These are phyloP conservation scores for Acipenser oxyrinchus DNA, from an alignment of 2,797 vertebrate species.

Conservation along the genomic window DNA sequence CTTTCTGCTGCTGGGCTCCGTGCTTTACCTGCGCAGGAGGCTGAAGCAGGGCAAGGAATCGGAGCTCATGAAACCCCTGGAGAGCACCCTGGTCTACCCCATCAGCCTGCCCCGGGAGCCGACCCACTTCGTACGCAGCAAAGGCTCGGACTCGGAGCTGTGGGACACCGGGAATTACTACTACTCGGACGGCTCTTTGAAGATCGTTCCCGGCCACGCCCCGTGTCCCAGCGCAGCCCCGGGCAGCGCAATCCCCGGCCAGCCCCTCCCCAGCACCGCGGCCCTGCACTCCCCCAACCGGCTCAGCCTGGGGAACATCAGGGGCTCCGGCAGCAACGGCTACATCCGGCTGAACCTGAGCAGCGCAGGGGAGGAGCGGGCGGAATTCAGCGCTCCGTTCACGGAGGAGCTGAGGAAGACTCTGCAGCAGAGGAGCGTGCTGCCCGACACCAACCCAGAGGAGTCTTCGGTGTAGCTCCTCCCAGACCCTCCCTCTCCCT, in stretches of 20 bases:
- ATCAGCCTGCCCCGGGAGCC: constrained; percentile 87
- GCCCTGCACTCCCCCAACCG: constrained; percentile 84
- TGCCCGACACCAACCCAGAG: constrained; percentile 91
- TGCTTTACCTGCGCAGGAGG: constrained; percentile 76
- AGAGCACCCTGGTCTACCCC: constrained; percentile 88
- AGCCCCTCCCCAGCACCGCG: constrained; percentile 73
- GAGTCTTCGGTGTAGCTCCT: constrained; percentile 87
- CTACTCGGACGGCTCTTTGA: constrained; percentile 89
- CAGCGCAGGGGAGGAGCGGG: constrained; percentile 72
- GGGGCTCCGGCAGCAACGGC: constrained; percentile 83
- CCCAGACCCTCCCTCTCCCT: constrained; percentile 43
- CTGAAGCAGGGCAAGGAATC: constrained; percentile 78
- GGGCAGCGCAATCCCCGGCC: constrained; percentile 67
- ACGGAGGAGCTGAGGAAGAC: constrained; percentile 89
- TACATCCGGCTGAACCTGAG: constrained; percentile 86
- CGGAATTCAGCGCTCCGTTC: constrained; percentile 77
- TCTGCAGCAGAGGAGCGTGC: constrained; percentile 83
- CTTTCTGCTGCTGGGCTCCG: constrained; percentile 71
- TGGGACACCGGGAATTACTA: constrained; percentile 94
- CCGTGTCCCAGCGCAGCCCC: constrained; percentile 60
- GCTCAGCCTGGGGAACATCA: constrained; percentile 81
- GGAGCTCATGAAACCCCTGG: constrained; percentile 69
- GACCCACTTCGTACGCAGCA: constrained; percentile 76
- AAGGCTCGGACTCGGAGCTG: constrained; percentile 67
- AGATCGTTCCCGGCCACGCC: constrained; percentile 91